Evolutionary conservation across 1,140 invertebrate genomes (phyloP).

Genomic region (Drosophila littoralis): DNA sequence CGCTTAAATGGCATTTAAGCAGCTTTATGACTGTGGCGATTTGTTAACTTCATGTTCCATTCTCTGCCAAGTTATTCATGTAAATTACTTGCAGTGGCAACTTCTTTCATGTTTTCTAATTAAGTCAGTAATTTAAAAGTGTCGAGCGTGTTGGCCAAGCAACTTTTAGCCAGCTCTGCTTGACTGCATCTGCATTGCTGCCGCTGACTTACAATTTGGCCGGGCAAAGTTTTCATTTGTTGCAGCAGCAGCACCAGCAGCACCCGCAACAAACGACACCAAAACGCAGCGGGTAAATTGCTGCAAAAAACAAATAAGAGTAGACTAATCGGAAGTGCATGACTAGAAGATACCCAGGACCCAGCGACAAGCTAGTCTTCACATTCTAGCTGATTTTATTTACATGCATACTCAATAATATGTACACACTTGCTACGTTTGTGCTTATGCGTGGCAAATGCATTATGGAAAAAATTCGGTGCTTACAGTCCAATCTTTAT

Average conservation of each 20-base stretch:
- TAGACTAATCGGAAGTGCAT: no score
- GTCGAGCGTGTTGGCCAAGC: slow-evolving; percentile 53
- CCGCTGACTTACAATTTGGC: slow-evolving; percentile 69
- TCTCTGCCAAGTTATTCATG: slow-evolving; percentile 68
- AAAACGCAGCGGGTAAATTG: slow-evolving; percentile 2
- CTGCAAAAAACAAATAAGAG: no score
- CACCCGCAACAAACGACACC: slow-evolving; percentile 13
- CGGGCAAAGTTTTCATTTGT: slow-evolving; percentile 61
- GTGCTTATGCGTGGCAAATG: no score
- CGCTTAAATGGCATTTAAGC: slow-evolving; percentile 74
- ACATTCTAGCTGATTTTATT: no score
- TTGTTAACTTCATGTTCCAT: slow-evolving; percentile 76
- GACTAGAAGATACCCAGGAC: no score
- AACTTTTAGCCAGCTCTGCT: slow-evolving; percentile 71
- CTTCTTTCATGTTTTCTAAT: slow-evolving; percentile 76
- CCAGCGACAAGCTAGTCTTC: no score
- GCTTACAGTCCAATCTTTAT: no score
- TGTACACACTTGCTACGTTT: no score
- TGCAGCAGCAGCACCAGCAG: slow-evolving; percentile 14
- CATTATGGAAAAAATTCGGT: no score
- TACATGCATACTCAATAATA: no score
- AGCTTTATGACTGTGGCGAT: slow-evolving; percentile 66
- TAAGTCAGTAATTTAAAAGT: slow-evolving; percentile 81
- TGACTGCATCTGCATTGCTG: slow-evolving; percentile 54
- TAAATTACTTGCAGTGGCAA: slow-evolving; percentile 67